Base-by-base conservation (phyloP, 2,797 vertebrate species). In the Tragopan temminckii region DNA sequence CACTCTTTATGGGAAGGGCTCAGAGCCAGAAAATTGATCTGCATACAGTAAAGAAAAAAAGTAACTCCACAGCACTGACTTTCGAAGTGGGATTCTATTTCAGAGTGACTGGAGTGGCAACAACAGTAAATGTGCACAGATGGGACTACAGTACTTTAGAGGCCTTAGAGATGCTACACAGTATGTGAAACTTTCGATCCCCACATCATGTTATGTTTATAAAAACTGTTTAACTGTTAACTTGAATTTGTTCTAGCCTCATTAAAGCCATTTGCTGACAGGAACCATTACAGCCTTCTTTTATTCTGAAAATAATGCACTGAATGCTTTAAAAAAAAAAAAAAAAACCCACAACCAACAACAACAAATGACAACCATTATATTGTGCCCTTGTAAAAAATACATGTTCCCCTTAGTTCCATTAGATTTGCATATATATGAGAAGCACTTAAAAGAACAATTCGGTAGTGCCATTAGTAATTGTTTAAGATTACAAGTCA, bases 371-470 rank as follows among this genome's bases (percentile, higher is more conserved):
- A 53, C 52, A 53, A 31, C 52, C 52, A 80, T 8, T 38, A n/a
- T 45, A 72, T 83, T 93, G 70, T 62, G 71, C 40, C 42, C 91
- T 85, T 69, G 38, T 75, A 66, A 68, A 85, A 82, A 74, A 83
- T 55, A 94, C n/a, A 77, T 1, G 75, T 55, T 68, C 13, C 52
- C 13, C 29, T 38, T 31, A 43, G 45, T 76, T 92, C 40, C 45
- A 79, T 24, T 58, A 83, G 17, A 62, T 48, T 42, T 78, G 27
- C 16, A 67, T 21, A 64, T 45, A 61, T 5, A 61, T 13, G 11
- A 66, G 80, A 79, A 95, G 42, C 15, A 75, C 53, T 77, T 80
- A n/a, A 64, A 90, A 91, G 50, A 93, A 87, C 59, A 88, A 52
- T 45, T 83, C 31, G 72, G 17, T 36, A 90, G 80, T 31, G 15